Percentiles rank a stretch among this genome's conserved stretches.
Evolutionary conservation across 2,113 vertebrate genomes (phyloP).

Genomic region (Rhizomys pruinosus): DNA sequence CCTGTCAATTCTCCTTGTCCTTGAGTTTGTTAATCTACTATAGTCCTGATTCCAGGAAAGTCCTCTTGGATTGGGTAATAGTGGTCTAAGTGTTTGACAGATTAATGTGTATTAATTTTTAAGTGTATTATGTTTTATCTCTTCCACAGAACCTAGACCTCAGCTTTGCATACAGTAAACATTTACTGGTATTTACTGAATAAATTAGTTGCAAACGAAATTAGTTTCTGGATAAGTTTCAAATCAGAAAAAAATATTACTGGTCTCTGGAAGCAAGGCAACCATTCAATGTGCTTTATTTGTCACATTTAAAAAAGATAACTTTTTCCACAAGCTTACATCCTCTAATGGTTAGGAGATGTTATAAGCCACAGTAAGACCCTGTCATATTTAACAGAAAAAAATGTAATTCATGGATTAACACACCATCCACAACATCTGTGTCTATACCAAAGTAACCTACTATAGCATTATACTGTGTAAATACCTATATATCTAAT

Average conservation of each 20-base stretch:
- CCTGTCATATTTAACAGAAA: too few relatives aligned
- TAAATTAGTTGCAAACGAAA: conserved; percentile 52
- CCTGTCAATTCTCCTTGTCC: neutral
- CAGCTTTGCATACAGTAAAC: neutral
- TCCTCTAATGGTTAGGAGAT: too few relatives aligned
- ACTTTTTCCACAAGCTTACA: too few relatives aligned
- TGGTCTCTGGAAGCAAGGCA: neutral
- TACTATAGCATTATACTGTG: too few relatives aligned
- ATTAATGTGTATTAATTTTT: neutral
- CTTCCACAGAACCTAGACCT: neutral
- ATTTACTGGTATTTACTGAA: conserved; percentile 29
- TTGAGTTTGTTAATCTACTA: neutral
- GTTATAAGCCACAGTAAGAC: too few relatives aligned
- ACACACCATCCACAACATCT: too few relatives aligned
- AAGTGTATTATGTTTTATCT: conserved; percentile 5
- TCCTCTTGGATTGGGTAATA: neutral
- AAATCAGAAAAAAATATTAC: neutral
- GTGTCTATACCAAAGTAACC: too few relatives aligned
- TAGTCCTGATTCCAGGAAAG: neutral
- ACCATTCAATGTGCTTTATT: neutral
- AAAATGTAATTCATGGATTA: too few relatives aligned
- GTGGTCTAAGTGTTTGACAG: neutral
- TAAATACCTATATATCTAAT: too few relatives aligned
- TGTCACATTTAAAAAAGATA: neutral
- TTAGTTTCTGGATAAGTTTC: conserved; percentile 38